Base-by-base conservation (phyloP, 2,797 vertebrate genomes). In the Aythya fuligula region DNA sequence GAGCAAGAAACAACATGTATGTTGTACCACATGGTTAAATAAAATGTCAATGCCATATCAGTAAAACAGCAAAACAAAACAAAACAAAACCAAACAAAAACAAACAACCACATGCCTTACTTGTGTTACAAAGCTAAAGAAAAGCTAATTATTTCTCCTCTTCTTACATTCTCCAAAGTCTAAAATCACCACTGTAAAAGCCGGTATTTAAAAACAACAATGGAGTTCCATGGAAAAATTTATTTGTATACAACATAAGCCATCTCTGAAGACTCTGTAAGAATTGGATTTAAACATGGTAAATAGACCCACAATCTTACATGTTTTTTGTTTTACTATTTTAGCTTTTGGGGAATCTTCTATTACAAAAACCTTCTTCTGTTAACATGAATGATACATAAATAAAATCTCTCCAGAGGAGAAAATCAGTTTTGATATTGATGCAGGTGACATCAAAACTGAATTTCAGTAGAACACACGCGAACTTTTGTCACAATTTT, bases 1-100 rank as follows among this genome's bases (percentile, higher is more conserved):
- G 30, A 85, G 20, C 5, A 83, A 87, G 5, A 8, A 87, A 49
- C 12, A 64, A 24, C 7, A 56, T 34, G 6, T 72, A 65, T 11
- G 13, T 38, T 39, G 11, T 39, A 61, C 3, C 2, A 56, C 71
- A 78, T 30, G 36, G 28, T 61, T 67, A 67, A 51, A 76, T 51
- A 89, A 75, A 36, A 27, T 3, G 2, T 43, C 9, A 53, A 13
- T 21, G 11, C 1, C 45, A 18, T 7, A 38, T 25, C 13, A 38
- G 7, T 45, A 6, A 2, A 32, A 41, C 39, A 41, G 58, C 25
- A 17, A 34, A 43, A 36, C 28, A 9, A 36, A 7, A 10, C 9
- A 4, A 30, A 7, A 39, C 7, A 34, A 34, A 32, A 5, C 4
- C 1, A 30, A 0, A 36, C 1, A 45, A 15, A 81, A 41, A 4